Percentiles rank a stretch among this genome's conserved stretches.
phyloP scores from a whole-genome alignment of 2,797 vertebrate species.

The Neopelma chrysocephalum region DNA sequence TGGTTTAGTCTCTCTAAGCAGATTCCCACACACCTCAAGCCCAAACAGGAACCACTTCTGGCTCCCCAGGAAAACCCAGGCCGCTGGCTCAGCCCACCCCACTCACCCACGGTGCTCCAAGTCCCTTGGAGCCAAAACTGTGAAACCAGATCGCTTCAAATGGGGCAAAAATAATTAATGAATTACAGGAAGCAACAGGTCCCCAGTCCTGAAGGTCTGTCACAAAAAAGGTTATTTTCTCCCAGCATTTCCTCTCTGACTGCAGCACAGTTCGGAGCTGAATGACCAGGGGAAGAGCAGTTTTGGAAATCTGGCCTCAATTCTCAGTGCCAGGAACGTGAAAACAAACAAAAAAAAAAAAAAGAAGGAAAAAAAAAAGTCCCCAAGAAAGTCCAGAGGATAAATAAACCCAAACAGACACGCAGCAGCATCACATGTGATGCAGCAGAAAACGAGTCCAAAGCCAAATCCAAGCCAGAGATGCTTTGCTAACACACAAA shows the following conservation, averaged over 20 bases:
- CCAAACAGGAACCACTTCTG: neutral
- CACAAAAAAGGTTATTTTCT: neutral
- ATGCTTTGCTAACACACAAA: neutral
- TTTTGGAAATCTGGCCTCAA: neutral
- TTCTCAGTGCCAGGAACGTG: accelerated
- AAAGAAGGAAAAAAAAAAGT: neutral
- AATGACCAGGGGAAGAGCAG: accelerated
- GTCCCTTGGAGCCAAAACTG: neutral
- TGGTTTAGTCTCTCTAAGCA: neutral
- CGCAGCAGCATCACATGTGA: neutral
- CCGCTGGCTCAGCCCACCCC: neutral
- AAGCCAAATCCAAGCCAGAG: neutral
- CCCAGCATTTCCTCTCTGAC: neutral
- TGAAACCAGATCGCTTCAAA: neutral
- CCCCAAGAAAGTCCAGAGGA: neutral
- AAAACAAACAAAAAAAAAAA: too few species aligned
- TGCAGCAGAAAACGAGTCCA: neutral
- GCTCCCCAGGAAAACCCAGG: neutral
- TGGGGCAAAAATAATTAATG: neutral
- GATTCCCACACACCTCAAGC: neutral
- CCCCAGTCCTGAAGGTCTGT: neutral
- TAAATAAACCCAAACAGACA: neutral
- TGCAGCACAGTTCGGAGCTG: neutral
- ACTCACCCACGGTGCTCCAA: neutral
- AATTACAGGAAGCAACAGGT: neutral